Percentiles rank a stretch among this genome's conserved stretches.
phyloP scores from a whole-genome alignment of 2,113 vertebrate species.

The Jacana jacana region DNA sequence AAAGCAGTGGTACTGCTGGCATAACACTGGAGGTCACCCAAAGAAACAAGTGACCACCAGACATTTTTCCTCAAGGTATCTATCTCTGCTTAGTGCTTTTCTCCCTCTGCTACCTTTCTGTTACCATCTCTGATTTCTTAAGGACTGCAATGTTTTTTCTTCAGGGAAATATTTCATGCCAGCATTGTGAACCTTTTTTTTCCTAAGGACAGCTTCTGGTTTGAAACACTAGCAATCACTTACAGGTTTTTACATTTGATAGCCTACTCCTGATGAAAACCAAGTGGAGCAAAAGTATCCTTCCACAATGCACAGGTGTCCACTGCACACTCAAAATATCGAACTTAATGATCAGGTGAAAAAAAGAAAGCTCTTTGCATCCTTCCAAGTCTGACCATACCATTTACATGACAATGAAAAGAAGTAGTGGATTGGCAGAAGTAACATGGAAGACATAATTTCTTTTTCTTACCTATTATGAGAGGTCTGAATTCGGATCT shows the following conservation, averaged over 20 bases:
- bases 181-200: not conserved
- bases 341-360: not conserved
- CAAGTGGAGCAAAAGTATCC: not conserved
- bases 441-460: not conserved
- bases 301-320: not conserved
- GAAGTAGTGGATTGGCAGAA: not conserved
- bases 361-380: not conserved
- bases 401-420: not conserved
- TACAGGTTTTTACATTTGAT: not conserved
- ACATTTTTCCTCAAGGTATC: not conserved
- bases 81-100: not conserved
- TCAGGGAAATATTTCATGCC: not conserved
- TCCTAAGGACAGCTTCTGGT: not conserved
- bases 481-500: not conserved
- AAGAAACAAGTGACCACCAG: not conserved
- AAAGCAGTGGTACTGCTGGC: not conserved
- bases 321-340: not conserved
- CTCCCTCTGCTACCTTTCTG: not conserved
- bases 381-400: not conserved
- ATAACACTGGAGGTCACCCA: not conserved
- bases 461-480: not conserved
- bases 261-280: not conserved
- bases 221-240: not conserved
- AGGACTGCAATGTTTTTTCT: not conserved
- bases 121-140: not conserved